Evolutionary conservation across 2,797 vertebrate species (phyloP), one percentile per base, ranked within the genome.

Genomic region (Micrastur ruficollis): DNA sequence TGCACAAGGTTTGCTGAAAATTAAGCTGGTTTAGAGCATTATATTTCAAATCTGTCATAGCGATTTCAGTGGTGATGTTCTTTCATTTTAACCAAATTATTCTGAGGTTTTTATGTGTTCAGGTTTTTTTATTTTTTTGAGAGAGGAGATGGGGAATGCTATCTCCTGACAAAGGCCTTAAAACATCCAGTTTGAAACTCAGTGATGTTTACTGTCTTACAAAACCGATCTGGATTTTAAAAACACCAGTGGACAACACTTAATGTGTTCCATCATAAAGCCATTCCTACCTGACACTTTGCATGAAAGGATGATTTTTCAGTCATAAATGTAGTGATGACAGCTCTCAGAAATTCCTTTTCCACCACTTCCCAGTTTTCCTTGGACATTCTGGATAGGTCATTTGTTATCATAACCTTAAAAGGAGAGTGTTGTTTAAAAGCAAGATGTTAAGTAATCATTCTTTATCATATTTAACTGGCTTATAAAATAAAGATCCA

Each of bases 41-140:
- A 53, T 93, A 91, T 95, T 96, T 97, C 85, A 95, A 95, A 85
- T 96, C 56, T 92, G 87, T 96, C 89, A 81, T 36, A 72, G 91
- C 52, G 50, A 95, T 96, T 96, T 96, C 76, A 66, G 42, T 4
- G 7, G 55, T 46, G 29, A 78, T 86, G 50, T 85, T 91, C 65
- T 83, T 97, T 95, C 75, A 42, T 95, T 96, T 94, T 68, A 90
- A 92, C 14, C 5, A 86, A 83, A 80, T 82, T 92, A 79, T 96
- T 91, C 21, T 44, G 31, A 71, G 29, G 15, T 34, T 96, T 94
- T 94, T 92, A 65, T 73, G 17, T 66, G 42, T 52, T 68, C 5
- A 14, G 13, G 1, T 49, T 26, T 9, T 50, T 66, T 75, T 42
- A 7, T 27, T 32, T 26, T 67, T 58, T 32, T 55, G 21, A 76